Base-by-base conservation (phyloP, 2,113 vertebrate species). In the Girardinichthys multiradiatus region DNA sequence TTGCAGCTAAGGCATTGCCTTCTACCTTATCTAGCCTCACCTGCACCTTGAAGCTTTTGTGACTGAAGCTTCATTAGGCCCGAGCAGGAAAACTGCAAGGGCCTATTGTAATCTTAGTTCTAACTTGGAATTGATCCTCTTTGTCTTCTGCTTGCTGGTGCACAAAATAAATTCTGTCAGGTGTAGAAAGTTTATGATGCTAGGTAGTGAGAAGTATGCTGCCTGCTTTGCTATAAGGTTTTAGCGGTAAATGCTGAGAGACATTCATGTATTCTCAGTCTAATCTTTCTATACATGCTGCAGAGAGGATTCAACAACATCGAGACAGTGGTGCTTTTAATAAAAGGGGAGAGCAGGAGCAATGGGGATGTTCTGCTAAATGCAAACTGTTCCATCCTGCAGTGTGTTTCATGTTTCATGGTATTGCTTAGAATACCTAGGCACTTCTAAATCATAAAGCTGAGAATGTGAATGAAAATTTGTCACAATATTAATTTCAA, bases 131-230 rank as follows among this genome's bases (percentile, higher is more conserved):
- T 28, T 9, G 58, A 5, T 60, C 28, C 14, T 15, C 28, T 30
- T 29, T 60, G 58, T 60, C 58, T 60, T 60, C 29, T 60, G 58
- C 58, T 60, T 15, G 7, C 58, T 60, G 58, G 58, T 60, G 58
- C 58, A 12, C 58, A 60, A 60, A 60, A 60, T 60, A 28, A 30
- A 28, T 14, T 21, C 58, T 30, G 58, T 60, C 58, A 60, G 58
- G 26, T 21, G 27, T 59, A 60, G 58, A 17, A 31, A 60, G 28
- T 59, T 28, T 29, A 17, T 29, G 58, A 59, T 59, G 4, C 13
- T 28, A 59, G 58, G 58, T 29, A 59, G 58, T 2, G 28, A 27
- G 28, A 59, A 30, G 27, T n/a, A n/a, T n/a, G 58, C 58, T 59
- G 27, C 19, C 30, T 29, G 58, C 17, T 7, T 58, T 28, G 12